Base-by-base conservation (phyloP, 2,888 invertebrate genomes). In the Campoplex capitator region DNA sequence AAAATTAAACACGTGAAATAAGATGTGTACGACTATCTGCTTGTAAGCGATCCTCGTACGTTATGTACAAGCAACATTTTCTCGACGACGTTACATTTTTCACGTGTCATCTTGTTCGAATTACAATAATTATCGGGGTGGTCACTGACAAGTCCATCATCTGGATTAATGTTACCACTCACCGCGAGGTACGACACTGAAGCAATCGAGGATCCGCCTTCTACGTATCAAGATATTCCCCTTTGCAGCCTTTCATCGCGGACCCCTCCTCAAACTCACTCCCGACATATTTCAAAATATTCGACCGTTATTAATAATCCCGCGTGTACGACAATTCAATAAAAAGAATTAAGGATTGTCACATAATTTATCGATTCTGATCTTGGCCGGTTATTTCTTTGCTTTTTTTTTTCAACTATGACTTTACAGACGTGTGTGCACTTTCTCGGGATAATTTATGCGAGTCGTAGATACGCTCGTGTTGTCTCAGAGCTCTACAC, bases 71-170 rank as follows among this genome's bases (percentile, higher is more conserved):
- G 32, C 18, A 45, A 28, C 28, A 28, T 71, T 76, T 65, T 67
- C 71, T 80, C 83, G 54, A 42, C 76, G 71, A 42, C 76, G 71
- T 65, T 83, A 80, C 84, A 88, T 88, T 88, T 88, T 76, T 88
- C 88, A 84, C 82, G 85, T 86, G 88, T 88, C 86, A 85, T 88
- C 88, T 83, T 67, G 82, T 58, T 71, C 68, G 73, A 83, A 85
- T 87, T 83, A 80, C 85, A 83, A 87, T 87, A 87, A 85, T 85
- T 85, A 84, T 83, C 85, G 65, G 87, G 83, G 83, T 85, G 85
- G 84, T 73, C 79, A 81, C 83, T 62, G 84, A 83, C 83, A 62
- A 81, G 70, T 86, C 83, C 83, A 85, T 85, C 85, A 75, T 83
- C 80, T 83, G 88, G 83, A 84, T 88, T 88, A 82, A 86, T 79